A percentile compares a stretch with the other conserved stretches of the same genome.
Evolutionary conservation across 2,888 invertebrate genomes (phyloP).

Genomic region (Eurytoma californica): DNA sequence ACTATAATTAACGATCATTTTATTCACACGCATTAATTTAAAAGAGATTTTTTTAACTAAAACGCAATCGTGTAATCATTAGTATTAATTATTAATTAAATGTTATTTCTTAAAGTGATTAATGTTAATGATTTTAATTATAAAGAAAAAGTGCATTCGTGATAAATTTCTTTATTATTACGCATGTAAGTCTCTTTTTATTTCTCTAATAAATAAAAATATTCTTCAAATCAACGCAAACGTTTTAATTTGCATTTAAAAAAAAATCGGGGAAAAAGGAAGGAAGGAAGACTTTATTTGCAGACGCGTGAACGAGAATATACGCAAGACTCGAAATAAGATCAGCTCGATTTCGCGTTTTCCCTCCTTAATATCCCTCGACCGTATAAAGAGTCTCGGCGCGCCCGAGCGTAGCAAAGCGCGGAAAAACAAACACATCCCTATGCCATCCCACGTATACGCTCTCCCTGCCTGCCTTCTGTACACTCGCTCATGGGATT

Average conservation of each 20-base stretch:
- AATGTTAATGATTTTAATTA: too few species aligned
- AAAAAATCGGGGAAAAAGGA: neutral
- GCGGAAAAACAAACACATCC: slow-evolving; percentile 57
- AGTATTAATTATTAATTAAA: too few species aligned
- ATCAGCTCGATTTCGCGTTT: slow-evolving; percentile 54
- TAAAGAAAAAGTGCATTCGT: too few species aligned
- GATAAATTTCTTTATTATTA: too few species aligned
- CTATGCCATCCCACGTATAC: neutral
- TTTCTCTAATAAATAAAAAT: neutral
- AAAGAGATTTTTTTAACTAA: too few species aligned
- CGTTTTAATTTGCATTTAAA: slow-evolving; percentile 1
- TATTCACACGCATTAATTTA: too few species aligned
- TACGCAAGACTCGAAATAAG: slow-evolving; percentile 46
- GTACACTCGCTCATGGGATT: slow-evolving; percentile 54
- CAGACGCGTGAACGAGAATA: slow-evolving; percentile 24
- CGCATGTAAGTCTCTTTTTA: too few species aligned
- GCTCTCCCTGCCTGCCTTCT: slow-evolving; percentile 3
- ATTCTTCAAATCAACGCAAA: neutral
- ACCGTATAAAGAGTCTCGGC: slow-evolving; percentile 49
- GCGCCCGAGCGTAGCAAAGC: slow-evolving; percentile 53
- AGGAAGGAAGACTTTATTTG: slow-evolving; percentile 39
- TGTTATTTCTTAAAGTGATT: too few species aligned
- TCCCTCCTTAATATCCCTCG: slow-evolving; percentile 54
- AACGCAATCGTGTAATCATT: too few species aligned
- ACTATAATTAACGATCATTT: too few species aligned